Base-by-base conservation (phyloP, 2,113 vertebrate species). In the Xiphorhynchus elegans region DNA sequence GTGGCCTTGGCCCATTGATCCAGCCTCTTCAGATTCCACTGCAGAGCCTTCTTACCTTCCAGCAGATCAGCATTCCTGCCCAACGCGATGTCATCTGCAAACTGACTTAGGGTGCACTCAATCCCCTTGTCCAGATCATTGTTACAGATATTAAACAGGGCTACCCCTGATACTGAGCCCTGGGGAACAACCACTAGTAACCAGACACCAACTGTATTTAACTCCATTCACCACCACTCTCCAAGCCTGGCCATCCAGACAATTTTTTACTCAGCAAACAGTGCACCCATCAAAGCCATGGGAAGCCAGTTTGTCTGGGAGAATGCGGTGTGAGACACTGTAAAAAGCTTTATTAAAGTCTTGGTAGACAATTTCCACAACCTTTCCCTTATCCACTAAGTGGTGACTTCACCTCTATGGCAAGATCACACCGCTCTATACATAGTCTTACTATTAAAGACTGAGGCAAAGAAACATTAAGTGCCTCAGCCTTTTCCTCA, bases 1-100 rank as follows among this genome's bases (percentile, higher is more conserved):
- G 1, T 69, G 46, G 46, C 46, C 39, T 37, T 3, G 4, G 26
- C 6, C 73, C 21, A 53, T 18, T 0, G 0, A 44, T 77, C 44
- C 37, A 59, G 7, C 31, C 20, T 35, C 17, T 68, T 13, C 53
- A 52, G 26, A 26, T 52, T 17, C 42, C 46, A 68, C 53, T 60
- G 37, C 2, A 33, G 46, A 46, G 11, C 17, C 15, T 53, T 28
- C 47, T 28, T n/a, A 12, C n/a, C 28, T 39, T 46, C 17, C 5
- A 33, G 37, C 17, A 78, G 33, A 46, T 62, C 64, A 62, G 24
- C 18, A 40, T 11, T 69, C 26, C 26, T 3, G 3, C 26, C 4
- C 53, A 77, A 15, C 46, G 26, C 37, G 37, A 20, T 58, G 53
- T 37, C 2, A 1, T 13, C 37, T 77, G 63, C 53, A 44, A 31